Base-by-base conservation (phyloP, 2,797 vertebrate genomes). In the Sebastes iracundus region DNA sequence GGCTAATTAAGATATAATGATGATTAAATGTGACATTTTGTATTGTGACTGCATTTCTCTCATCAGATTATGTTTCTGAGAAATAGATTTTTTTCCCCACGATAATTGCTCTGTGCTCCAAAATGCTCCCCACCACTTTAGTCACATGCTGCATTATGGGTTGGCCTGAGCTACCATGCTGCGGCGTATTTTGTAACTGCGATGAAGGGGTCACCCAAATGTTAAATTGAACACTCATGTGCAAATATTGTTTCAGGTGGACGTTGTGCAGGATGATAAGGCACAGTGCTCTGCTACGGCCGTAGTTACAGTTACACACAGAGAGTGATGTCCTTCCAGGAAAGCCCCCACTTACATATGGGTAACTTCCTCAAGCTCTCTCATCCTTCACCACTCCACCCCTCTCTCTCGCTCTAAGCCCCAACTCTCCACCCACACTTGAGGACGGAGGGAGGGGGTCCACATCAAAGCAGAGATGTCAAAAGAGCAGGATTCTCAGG, bases 161-260 rank as follows among this genome's bases (percentile, higher is more conserved):
- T 93, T 94, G 92, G 93, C 91, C 94, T 90, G 90, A 84, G 92
- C 90, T 94, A 94, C 91, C 94, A 95, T 90, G 93, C 94, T 95
- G 94, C 74, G 94, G 92, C 87, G 83, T 94, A 93, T 95, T 96
- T 95, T 93, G 92, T 95, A 96, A 96, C 95, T 92, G 88, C 78
- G 84, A 92, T 90, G 87, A 93, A 94, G 92, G 90, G 95, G 95
- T 96, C 95, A 96, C 92, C 95, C 95, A 95, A 95, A 96, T 95
- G 94, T 96, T 96, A 95, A 95, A 95, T 95, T 94, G 93, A 96
- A 95, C 92, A 92, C 94, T 96, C 91, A 93, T 95, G 95, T 93
- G 92, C 93, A 96, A 96, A 96, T 96, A 96, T 96, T 96, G 94
- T 96, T 96, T 96, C 95, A 96, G 94, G 95, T 96, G 96, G 94